Evolutionary conservation across 2,888 invertebrate genomes (phyloP), one percentile per base, ranked within the genome.

Genomic region (Aromia moschata): DNA sequence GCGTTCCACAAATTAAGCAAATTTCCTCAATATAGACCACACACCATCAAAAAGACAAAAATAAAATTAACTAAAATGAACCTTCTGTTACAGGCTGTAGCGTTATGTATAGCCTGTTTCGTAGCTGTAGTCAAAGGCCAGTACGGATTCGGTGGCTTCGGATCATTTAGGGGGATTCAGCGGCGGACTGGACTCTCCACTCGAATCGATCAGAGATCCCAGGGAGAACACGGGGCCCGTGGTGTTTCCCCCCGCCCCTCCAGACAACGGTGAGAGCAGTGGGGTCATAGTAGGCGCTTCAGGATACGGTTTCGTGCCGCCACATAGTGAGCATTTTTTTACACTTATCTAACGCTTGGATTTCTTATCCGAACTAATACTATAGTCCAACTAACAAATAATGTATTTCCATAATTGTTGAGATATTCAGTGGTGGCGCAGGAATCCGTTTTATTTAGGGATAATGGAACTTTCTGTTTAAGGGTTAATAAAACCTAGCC

Each of bases 301-400:
- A 45, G 93, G 93, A 68, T 93, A 87, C 78, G 93, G 93, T 69
- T 93, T 93, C 80, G 92, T 93, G 61, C 92, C 92, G 63, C 91
- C 92, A 73, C 85, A 85, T 81, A 80, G 84, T 67, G 59, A 63
- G 61, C 12, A 10, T 25, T 12, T 11, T 31, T 18, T 36, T 17
- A 1, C 20, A n/a, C n/a, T n/a, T n/a, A n/a, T n/a, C n/a, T n/a
- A n/a, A n/a, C n/a, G n/a, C n/a, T n/a, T n/a, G n/a, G n/a, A n/a
- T n/a, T n/a, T n/a, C n/a, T n/a, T n/a, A n/a, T n/a, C n/a, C n/a
- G n/a, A n/a, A n/a, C n/a, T n/a, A n/a, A n/a, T n/a, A n/a, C n/a
- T n/a, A n/a, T n/a, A n/a, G n/a, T n/a, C n/a, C n/a, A n/a, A n/a
- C n/a, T n/a, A n/a, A n/a, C n/a, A n/a, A n/a, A n/a, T n/a, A n/a